Evolutionary conservation across 2,888 invertebrate genomes (phyloP).

Genomic region (Chorisops tibialis): DNA sequence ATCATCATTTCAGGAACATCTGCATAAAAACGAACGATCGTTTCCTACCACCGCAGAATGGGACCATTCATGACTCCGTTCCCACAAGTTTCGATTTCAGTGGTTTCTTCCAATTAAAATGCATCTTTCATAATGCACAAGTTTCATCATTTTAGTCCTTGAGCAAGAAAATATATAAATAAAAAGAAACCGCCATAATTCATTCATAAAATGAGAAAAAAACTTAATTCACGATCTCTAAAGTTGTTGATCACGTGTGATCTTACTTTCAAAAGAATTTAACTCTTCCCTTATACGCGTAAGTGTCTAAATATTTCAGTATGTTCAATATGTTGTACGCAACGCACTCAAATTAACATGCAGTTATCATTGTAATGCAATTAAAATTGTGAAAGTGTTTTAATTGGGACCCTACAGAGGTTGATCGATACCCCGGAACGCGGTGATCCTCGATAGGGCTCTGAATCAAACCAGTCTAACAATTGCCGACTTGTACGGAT

Average conservation of each 20-base stretch:
- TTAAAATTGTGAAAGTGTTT: conserved; percentile 19
- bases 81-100: conserved; percentile 26
- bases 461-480: neutral
- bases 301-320: conserved; percentile 18
- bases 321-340: neutral
- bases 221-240: too few species aligned
- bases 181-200: too few species aligned
- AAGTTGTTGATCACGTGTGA: too few species aligned
- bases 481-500: conserved; percentile 16
- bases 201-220: too few species aligned
- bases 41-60: neutral
- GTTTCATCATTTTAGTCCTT: conserved; percentile 16
- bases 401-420: conserved; percentile 18
- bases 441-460: too few species aligned
- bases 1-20: too few species aligned
- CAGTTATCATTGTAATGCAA: conserved; percentile 11
- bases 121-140: conserved; percentile 10
- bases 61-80: conserved; percentile 13
- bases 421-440: too few species aligned
- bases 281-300: conserved; percentile 11
- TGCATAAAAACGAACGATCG: too few species aligned
- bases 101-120: conserved; percentile 23
- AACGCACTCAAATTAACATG: conserved; percentile 12
- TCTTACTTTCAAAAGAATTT: neutral
- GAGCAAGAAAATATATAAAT: conserved; percentile 1